These are phyloP conservation scores for Lapara coniferarum DNA, from an alignment of 2,888 invertebrate species.

Conservation along the genomic window DNA sequence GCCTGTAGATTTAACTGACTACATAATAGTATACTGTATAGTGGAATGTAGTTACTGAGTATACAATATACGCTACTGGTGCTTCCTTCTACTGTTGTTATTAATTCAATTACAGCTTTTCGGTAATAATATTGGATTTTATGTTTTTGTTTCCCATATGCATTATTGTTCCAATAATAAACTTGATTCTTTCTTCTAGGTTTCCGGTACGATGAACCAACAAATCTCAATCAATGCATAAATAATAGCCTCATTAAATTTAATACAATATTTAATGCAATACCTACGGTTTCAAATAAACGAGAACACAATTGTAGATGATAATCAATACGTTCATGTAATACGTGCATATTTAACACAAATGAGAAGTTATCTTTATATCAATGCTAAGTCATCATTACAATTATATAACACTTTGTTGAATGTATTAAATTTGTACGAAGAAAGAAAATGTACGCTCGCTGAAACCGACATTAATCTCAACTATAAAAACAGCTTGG, in stretches of 20 bases:
- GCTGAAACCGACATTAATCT: constrained; percentile 6
- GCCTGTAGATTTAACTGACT: no score
- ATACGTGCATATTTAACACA: constrained; percentile 20
- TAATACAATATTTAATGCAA: constrained; percentile 4
- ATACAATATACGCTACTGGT: no score
- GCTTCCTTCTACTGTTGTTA: no score
- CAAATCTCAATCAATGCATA: background rate
- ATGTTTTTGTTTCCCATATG: no score
- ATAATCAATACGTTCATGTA: constrained; percentile 21
- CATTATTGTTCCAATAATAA: no score
- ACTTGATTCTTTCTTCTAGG: no score
- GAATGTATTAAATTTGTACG: background rate
- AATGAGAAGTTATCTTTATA: background rate
- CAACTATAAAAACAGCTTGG: constrained; percentile 1
- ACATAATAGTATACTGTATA: no score
- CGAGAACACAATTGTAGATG: constrained; percentile 5
- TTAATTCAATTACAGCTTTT: no score
- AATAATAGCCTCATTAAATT: background rate
- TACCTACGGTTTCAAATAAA: constrained; percentile 4
- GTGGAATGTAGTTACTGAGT: no score
- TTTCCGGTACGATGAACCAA: background rate
- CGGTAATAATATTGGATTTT: no score
- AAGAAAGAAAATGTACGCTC: background rate
- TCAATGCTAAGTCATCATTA: constrained; percentile 12
- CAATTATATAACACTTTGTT: constrained; percentile 15